Evolutionary conservation across 2,888 invertebrate species (phyloP).

Genomic region (Ormyrus pomaceus): DNA sequence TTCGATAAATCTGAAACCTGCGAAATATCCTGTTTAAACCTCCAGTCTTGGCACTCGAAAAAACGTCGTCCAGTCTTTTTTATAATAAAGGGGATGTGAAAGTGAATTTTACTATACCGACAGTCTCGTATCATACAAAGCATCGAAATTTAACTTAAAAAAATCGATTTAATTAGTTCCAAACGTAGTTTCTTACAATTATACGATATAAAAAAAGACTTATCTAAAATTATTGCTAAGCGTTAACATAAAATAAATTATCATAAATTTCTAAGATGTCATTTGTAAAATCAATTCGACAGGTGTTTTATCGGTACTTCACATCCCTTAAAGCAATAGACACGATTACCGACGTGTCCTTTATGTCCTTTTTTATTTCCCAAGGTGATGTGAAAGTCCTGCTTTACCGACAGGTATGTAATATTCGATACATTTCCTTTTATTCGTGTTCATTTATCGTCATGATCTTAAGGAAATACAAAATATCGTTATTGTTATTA

Average conservation of each 20-base stretch:
- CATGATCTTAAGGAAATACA: no score
- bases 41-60: conserved; percentile 51
- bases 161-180: neutral
- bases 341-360: conserved; percentile 45
- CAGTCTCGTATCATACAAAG: neutral
- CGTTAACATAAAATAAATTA: conserved; percentile 46
- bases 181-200: neutral
- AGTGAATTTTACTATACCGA: conserved; percentile 5
- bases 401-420: no score
- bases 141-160: neutral
- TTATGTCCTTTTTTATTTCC: conserved; percentile 1
- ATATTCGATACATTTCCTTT: no score
- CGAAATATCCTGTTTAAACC: conserved; percentile 17
- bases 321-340: conserved; percentile 33
- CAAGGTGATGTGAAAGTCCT: no score
- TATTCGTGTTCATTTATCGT: no score
- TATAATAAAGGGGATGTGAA: conserved; percentile 36
- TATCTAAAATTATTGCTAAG: conserved; percentile 29
- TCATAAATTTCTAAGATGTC: conserved; percentile 26
- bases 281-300: conserved; percentile 13
- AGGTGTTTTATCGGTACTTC: conserved; percentile 18
- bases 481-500: no score
- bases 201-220: neutral
- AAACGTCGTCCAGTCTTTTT: conserved; percentile 51
- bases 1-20: conserved; percentile 19